phyloP scores from a whole-genome alignment of 2,113 vertebrate species.

The Dissostichus mawsoni region DNA sequence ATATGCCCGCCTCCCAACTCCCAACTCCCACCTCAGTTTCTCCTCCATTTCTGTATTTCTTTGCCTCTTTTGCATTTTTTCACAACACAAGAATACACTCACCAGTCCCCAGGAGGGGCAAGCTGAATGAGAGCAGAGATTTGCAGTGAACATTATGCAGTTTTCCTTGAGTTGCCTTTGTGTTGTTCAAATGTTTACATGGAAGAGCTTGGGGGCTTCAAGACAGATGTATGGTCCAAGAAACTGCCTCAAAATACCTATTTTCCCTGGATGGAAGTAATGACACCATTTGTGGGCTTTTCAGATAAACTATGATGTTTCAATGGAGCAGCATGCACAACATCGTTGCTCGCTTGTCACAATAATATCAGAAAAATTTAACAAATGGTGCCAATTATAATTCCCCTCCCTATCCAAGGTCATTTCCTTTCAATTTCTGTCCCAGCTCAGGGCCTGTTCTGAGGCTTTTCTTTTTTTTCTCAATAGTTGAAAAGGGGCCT shows the following conservation, averaged over 20 bases:
- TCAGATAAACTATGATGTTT: slow-evolving; percentile 46
- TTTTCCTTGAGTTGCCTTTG: slow-evolving; percentile 80
- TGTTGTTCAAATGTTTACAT: slow-evolving; percentile 86
- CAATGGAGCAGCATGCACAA: slow-evolving; percentile 43
- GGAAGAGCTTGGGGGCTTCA: slow-evolving; percentile 79
- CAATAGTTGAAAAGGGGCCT: slow-evolving; percentile 62
- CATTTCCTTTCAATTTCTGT: slow-evolving; percentile 52
- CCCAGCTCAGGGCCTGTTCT: slow-evolving; percentile 56
- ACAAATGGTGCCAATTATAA: slow-evolving; percentile 43
- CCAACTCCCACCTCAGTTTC: slow-evolving; percentile 43
- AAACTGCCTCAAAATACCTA: slow-evolving; percentile 63
- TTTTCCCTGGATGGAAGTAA: slow-evolving; percentile 59
- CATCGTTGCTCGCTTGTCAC: slow-evolving; percentile 57
- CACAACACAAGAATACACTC: slow-evolving; percentile 84
- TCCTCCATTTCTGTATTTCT: slow-evolving; percentile 66
- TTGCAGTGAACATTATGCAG: slow-evolving; percentile 73
- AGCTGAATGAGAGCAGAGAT: slow-evolving; percentile 78
- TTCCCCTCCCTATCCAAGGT: slow-evolving; percentile 59
- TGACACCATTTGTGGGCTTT: slow-evolving; percentile 59
- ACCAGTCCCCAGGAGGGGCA: slow-evolving; percentile 78
- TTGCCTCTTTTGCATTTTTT: slow-evolving; percentile 79
- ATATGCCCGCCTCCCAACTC: slow-evolving; percentile 10
- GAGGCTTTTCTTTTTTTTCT: slow-evolving; percentile 64
- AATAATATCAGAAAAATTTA: slow-evolving; percentile 67
- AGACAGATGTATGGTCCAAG: slow-evolving; percentile 77